Evolutionary conservation across 2,797 vertebrate species (phyloP), one percentile per base, ranked within the genome.

Genomic region (Alca torda): DNA sequence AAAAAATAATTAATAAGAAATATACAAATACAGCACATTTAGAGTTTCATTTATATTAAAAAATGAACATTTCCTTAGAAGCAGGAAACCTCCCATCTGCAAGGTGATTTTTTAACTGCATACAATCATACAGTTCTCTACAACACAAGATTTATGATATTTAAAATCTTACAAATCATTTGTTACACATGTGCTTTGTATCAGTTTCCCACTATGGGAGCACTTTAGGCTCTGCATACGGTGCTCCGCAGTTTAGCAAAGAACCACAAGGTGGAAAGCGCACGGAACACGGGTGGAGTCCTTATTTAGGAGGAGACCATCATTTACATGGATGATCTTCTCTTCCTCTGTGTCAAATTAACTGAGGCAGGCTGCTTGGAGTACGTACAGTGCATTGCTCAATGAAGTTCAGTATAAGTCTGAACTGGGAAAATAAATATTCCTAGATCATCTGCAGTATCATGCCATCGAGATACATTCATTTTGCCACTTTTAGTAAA

Each of bases 201-300:
- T 8, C 26, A 18, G n/a, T 20, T 51, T 33, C n/a, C 64, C 43
- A 16, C 53, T 8, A 11, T 0, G 6, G 43, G 26, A 76, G 25
- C 26, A 3, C 26, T 60, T 33, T 0, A 61, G 53, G 31, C 43
- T 70, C 46, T 24, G 46, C 57, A n/a, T 3, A 3, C 1, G 0
- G 35, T 25, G 37, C 14, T n/a, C 23, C 15, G 9, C 5, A 35
- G 31, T 70, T 56, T 4, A 37, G 41, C 48, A 13, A 65, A 51
- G 73, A 41, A 12, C 10, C 12, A 17, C 6, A 35, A 35, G 43
- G 12, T 17, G 12, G 7, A 12, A 60, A 61, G 81, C 64, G 61
- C 53, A 45, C 2, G 1, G 59, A 43, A 39, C 33, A 16, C 23
- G 30, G 12, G 10, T 19, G 16, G 46, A 37, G 46, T 13, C 45